These are phyloP conservation scores for Scolopax rusticola DNA, from an alignment of 2,797 vertebrate species.

Conservation along the genomic window DNA sequence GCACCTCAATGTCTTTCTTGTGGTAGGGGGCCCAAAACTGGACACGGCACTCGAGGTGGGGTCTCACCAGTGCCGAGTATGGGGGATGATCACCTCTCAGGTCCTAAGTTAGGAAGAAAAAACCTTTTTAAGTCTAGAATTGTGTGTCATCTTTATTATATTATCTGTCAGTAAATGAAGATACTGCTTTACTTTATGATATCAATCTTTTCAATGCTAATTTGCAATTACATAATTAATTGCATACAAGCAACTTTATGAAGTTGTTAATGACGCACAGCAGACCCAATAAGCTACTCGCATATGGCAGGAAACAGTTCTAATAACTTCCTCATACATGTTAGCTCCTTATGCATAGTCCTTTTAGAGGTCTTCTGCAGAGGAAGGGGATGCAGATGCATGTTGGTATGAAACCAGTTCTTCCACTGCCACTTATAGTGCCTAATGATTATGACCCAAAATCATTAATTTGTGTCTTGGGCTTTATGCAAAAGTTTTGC, in stretches of 20 bases:
- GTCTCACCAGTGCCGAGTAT: too few species aligned
- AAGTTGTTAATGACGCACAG: conserved; percentile 41
- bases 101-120: not conserved
- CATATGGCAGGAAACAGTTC: conserved; percentile 20
- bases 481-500: not conserved
- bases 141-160: not conserved
- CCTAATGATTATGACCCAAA: not conserved
- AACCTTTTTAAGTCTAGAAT: not conserved
- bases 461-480: not conserved
- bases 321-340: not conserved
- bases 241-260: not conserved
- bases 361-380: not conserved
- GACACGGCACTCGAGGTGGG: too few species aligned
- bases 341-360: not conserved
- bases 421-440: not conserved
- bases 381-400: not conserved
- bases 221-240: conserved; percentile 36
- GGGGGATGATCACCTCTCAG: too few species aligned
- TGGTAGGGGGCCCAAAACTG: too few species aligned
- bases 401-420: not conserved
- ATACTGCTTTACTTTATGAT: not conserved
- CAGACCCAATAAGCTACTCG: conserved; percentile 12
- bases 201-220: not conserved
- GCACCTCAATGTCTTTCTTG: too few species aligned
- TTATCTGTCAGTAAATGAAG: not conserved